These are phyloP conservation scores for Hemichromis elongatus DNA, from an alignment of 2,113 vertebrate species.

Conservation along the genomic window DNA sequence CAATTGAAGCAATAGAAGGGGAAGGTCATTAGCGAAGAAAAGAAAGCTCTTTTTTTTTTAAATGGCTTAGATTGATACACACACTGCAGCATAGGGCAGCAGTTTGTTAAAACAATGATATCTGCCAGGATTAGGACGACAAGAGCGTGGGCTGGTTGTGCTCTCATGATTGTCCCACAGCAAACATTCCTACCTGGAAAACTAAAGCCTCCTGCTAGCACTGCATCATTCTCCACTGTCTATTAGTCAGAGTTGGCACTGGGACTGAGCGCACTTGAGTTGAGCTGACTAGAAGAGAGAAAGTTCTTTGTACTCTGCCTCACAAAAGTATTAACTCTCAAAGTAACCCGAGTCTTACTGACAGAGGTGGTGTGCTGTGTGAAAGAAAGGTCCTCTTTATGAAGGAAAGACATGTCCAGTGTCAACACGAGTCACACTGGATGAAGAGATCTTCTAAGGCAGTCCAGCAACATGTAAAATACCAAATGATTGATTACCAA, in stretches of 20 bases:
- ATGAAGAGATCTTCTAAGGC: neutral
- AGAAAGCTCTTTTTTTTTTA: neutral
- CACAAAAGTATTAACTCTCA: conserved; percentile 49
- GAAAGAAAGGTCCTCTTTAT: conserved; percentile 62
- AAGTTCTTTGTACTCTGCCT: conserved; percentile 46
- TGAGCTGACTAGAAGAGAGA: conserved; percentile 28
- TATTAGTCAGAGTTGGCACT: conserved; percentile 10
- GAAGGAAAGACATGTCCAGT: neutral
- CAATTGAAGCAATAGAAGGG: too few relatives aligned
- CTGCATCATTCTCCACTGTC: conserved; percentile 17
- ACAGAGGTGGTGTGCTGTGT: conserved; percentile 21
- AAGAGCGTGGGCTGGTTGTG: neutral
- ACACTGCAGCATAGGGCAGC: neutral
- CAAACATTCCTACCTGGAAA: neutral
- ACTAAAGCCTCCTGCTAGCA: neutral
- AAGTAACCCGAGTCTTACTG: conserved; percentile 52
- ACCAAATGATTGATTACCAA: neutral
- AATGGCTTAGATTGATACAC: neutral
- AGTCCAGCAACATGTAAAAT: neutral
- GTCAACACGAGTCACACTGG: neutral
- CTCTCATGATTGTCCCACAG: neutral
- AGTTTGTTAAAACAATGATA: neutral
- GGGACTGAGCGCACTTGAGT: neutral
- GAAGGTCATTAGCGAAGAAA: too few relatives aligned
- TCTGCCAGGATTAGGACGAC: neutral